Percentiles rank a stretch among this genome's conserved stretches.
These are phyloP conservation scores for Argyrosomus regius DNA, from an alignment of 2,797 vertebrate species.

Conservation along the genomic window DNA sequence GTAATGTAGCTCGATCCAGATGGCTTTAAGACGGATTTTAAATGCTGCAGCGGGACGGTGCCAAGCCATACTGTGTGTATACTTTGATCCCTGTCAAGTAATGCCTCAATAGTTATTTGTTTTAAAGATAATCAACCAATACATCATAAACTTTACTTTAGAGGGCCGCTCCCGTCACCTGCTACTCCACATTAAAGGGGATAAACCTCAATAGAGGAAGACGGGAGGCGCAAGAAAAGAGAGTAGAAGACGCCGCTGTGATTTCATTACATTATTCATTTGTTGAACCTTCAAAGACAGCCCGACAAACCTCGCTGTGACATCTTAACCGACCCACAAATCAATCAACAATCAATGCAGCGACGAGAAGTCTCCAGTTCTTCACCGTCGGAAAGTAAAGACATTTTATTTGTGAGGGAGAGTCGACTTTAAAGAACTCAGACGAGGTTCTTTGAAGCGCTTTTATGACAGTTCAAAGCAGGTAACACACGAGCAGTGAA, in stretches of 20 bases:
- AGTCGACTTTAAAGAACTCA: not conserved
- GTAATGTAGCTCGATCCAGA: conserved; percentile 50
- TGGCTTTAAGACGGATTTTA: conserved; percentile 39
- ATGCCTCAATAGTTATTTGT: conserved; percentile 22
- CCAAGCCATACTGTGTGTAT: conserved; percentile 1
- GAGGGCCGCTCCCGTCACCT: conserved; percentile 45
- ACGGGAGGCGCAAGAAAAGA: not conserved
- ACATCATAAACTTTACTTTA: conserved; percentile 48
- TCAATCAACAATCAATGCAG: conserved; percentile 7
- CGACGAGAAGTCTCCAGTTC: not conserved
- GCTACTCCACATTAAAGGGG: conserved; percentile 7
- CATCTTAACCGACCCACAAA: conserved; percentile 22
- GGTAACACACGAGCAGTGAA: not conserved
- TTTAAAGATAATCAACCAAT: conserved; percentile 29
- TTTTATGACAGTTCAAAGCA: conserved; percentile 11
- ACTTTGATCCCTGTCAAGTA: not conserved
- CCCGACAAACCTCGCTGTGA: conserved; percentile 10
- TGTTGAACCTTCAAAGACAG: conserved; percentile 31
- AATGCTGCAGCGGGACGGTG: not conserved
- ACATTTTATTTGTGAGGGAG: not conserved
- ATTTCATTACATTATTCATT: conserved; percentile 47
- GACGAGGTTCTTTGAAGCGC: not conserved
- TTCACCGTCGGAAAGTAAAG: conserved; percentile 6
- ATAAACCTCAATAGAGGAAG: conserved; percentile 42
- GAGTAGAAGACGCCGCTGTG: not conserved